A percentile compares a stretch with the other conserved stretches of the same genome.
phyloP scores from a whole-genome alignment of 2,888 invertebrate genomes.

The Agrenia bidenticulata region DNA sequence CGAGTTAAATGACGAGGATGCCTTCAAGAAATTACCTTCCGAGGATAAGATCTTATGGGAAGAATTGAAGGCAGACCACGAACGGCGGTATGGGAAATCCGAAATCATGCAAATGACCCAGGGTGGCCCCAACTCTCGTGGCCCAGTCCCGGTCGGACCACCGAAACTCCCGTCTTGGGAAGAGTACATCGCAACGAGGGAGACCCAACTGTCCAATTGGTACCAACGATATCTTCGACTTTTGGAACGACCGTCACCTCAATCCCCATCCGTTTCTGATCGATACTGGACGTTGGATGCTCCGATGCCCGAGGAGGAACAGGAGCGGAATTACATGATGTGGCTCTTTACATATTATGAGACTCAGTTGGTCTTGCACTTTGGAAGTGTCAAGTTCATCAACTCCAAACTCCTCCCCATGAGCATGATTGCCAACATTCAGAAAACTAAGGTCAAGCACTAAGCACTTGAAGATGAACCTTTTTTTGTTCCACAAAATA shows the following conservation, averaged over 20 bases:
- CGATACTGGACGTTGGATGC: conserved; percentile 4
- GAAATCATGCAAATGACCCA: background rate
- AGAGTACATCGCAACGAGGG: conserved; percentile 17
- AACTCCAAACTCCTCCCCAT: conserved; percentile 28
- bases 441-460: conserved; percentile 24
- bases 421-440: conserved; percentile 31
- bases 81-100: background rate
- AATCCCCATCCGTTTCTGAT: background rate
- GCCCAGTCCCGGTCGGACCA: background rate
- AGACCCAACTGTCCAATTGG: conserved; percentile 27
- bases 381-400: conserved; percentile 28
- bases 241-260: conserved; percentile 17
- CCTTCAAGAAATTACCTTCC: conserved; percentile 12
- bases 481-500: no score
- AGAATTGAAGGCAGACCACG: conserved; percentile 11
- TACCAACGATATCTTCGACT: conserved; percentile 14
- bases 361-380: conserved; percentile 22
- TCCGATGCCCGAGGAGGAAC: background rate
- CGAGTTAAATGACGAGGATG: conserved; percentile 16
- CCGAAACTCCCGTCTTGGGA: conserved; percentile 25
- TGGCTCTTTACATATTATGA: conserved; percentile 30
- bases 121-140: no score
- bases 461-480: no score
- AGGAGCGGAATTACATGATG: conserved; percentile 10
- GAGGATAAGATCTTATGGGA: conserved; percentile 21